Conservation (phyloP, 2,888 invertebrate genomes). For the Ganaspis brasiliensis region DNA sequence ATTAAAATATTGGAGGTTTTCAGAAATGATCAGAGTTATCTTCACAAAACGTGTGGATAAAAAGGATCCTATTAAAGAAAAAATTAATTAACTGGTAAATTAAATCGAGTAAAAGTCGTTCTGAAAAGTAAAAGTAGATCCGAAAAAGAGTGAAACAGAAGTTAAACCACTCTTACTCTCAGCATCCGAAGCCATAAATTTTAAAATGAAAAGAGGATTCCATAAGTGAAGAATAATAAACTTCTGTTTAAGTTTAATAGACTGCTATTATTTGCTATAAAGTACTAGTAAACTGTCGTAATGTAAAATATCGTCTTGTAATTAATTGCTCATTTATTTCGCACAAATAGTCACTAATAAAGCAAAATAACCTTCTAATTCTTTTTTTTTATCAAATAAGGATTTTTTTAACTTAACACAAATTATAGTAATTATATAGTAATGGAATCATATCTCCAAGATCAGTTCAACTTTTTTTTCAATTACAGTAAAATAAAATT, state of each 20-base stretch:
- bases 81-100: constrained; percentile 24
- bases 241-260: not conserved
- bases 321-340: no score
- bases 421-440: no score
- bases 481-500: no score
- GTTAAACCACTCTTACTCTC: constrained; percentile 38
- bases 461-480: no score
- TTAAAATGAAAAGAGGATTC: constrained; percentile 5
- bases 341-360: no score
- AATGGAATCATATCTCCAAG: no score
- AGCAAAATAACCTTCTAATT: no score
- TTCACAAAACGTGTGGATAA: not conserved
- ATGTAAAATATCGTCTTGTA: no score
- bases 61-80: not conserved
- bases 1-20: not conserved
- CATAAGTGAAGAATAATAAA: not conserved
- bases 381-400: no score
- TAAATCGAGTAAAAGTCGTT: constrained; percentile 32
- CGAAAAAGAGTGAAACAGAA: constrained; percentile 38
- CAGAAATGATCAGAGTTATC: not conserved
- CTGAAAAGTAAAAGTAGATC: constrained; percentile 38
- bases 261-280: not conserved
- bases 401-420: no score
- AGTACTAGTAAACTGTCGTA: not conserved
- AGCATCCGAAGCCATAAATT: constrained; percentile 9